Evolutionary conservation across 2,113 vertebrate species (phyloP).

Genomic region (Pristiophorus japonicus): DNA sequence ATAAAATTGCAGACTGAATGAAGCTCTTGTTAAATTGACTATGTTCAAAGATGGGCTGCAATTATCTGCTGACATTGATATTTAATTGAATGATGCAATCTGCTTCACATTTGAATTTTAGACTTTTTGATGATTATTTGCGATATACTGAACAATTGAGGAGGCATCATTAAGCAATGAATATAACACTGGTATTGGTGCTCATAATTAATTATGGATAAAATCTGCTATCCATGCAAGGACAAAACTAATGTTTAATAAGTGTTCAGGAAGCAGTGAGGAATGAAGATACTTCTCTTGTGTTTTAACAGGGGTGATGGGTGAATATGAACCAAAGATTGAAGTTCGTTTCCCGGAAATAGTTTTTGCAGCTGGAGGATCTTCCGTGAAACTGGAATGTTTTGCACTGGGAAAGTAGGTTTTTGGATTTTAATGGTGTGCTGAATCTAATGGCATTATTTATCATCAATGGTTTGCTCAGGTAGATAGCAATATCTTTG

Average conservation of each 20-base stretch:
- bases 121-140: slow-evolving; percentile 2
- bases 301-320: slow-evolving; percentile 76
- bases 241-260: background rate
- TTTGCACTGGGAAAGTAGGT: slow-evolving; percentile 97
- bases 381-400: slow-evolving; percentile 82
- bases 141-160: slow-evolving; percentile 4
- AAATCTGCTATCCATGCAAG: background rate
- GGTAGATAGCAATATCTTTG: background rate
- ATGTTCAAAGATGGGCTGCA: background rate
- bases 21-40: slow-evolving; percentile 10
- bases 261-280: background rate
- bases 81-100: slow-evolving; percentile 32
- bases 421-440: background rate
- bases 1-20: background rate
- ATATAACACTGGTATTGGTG: background rate
- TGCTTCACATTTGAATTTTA: background rate
- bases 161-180: background rate
- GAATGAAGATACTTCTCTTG: slow-evolving; percentile 40
- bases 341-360: slow-evolving; percentile 92
- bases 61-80: slow-evolving; percentile 22
- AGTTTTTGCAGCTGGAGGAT: slow-evolving; percentile 81
- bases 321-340: slow-evolving; percentile 97
- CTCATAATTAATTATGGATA: slow-evolving; percentile 12
- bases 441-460: background rate
- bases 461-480: background rate